Evolutionary conservation across 2,888 invertebrate species (phyloP), one percentile per base, ranked within the genome.

Genomic region (Amitus sp.): DNA sequence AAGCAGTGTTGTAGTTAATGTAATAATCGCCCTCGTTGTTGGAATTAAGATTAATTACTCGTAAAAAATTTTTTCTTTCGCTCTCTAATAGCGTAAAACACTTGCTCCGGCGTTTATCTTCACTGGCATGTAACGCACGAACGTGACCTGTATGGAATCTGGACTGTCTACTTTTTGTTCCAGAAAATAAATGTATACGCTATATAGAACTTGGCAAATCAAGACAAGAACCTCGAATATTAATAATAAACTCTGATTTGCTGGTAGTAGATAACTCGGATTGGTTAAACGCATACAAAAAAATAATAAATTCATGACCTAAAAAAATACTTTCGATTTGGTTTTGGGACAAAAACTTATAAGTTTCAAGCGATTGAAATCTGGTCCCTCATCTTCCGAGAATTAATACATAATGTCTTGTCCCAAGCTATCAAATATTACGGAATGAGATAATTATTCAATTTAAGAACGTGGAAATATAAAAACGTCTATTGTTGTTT

Each of bases 11-110:
- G 67, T 72, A 70, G 63, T 47, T 49, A 51, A 51, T 53, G 49
- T 45, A 52, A 27, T 61, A 60, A 43, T 62, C 58, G 58, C 64
- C 59, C 62, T 65, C 53, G 56, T 43, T 53, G 56, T 43, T 58
- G 45, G 27, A 73, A 72, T 65, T 65, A 65, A 68, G 73, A 74
- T 75, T 74, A 74, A 75, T 75, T 72, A 66, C 70, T 66, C 67
- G 65, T 63, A 50, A 64, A 62, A 52, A 52, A 45, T 56, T 55
- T 49, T 53, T 46, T 23, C 20, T 34, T 45, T 43, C 33, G 39
- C 45, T 56, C 50, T 46, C 23, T 51, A 47, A 42, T 47, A 43
- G 45, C 45, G 45, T 20, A 45, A 13, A 45, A 43, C 43, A 18
- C 13, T 37, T 19, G 19, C 45, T 56, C 43, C 28, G 10, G 17